phyloP scores from a whole-genome alignment of 2,797 vertebrate genomes.

The Lindbergichthys nudifrons region DNA sequence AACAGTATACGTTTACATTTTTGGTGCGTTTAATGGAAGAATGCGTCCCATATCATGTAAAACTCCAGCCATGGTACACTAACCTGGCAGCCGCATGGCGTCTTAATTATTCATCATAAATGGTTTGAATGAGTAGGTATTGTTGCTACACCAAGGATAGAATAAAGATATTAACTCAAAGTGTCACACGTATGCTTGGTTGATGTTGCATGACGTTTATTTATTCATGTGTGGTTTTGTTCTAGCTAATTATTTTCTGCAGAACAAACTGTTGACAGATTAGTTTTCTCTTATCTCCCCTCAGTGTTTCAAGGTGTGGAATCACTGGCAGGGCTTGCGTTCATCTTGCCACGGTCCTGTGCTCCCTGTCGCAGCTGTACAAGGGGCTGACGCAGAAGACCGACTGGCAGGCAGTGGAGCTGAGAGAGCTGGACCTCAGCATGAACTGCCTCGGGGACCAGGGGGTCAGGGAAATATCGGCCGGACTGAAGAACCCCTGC shows the following conservation, averaged over 20 bases:
- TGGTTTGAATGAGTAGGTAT: too few species aligned
- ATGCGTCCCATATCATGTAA: too few species aligned
- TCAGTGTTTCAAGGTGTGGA: slow-evolving; percentile 62
- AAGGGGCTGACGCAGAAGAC: not conserved
- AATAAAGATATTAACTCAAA: too few species aligned
- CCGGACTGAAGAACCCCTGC: slow-evolving; percentile 39
- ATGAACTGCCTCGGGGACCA: slow-evolving; percentile 55
- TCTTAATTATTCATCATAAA: too few species aligned
- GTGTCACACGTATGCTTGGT: too few species aligned
- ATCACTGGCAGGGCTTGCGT: slow-evolving; percentile 19
- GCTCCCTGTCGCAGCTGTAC: slow-evolving; percentile 39
- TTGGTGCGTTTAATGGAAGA: too few species aligned
- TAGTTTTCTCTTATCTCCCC: not conserved
- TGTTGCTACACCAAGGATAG: too few species aligned
- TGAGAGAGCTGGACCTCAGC: slow-evolving; percentile 59
- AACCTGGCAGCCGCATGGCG: too few species aligned
- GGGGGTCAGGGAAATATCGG: slow-evolving; percentile 26
- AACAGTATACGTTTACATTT: too few species aligned
- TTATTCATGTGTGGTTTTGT: too few species aligned
- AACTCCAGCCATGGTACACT: too few species aligned
- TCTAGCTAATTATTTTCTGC: not conserved
- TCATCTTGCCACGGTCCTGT: slow-evolving; percentile 38
- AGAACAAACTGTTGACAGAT: not conserved
- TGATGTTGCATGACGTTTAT: too few species aligned
- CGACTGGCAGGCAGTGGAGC: slow-evolving; percentile 28